Percentiles rank a stretch among this genome's conserved stretches.
Conservation (phyloP, 2,113 vertebrate genomes). For the Neolamprologus devosi region DNA sequence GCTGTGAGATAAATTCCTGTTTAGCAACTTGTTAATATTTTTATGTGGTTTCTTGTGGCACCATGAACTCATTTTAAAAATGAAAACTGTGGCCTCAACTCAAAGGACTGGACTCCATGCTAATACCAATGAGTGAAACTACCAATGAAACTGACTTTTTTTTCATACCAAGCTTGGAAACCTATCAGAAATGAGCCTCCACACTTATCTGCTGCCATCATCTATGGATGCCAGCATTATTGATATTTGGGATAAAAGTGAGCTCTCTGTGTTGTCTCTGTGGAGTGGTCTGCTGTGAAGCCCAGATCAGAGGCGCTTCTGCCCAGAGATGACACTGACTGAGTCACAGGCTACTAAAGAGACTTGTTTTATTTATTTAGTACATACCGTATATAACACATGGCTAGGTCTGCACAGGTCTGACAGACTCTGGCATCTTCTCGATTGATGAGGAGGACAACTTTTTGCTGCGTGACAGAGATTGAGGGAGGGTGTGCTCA, state of each 20-base stretch:
- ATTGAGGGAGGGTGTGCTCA: background rate
- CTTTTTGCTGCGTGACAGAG: background rate
- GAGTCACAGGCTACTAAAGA: background rate
- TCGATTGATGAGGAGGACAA: conserved; percentile 1
- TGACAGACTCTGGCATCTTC: background rate
- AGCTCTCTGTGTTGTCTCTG: conserved; percentile 13
- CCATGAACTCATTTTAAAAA: background rate
- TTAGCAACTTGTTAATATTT: background rate
- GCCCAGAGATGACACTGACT: background rate
- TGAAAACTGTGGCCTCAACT: background rate
- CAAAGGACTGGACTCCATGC: background rate
- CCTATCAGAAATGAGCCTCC: background rate
- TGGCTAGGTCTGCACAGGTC: background rate
- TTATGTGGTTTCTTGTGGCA: background rate
- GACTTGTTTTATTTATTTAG: background rate
- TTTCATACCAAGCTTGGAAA: background rate
- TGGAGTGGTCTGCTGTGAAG: conserved; percentile 27
- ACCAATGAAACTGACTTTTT: background rate
- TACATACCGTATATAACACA: background rate
- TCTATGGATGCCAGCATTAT: conserved; percentile 8
- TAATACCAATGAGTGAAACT: background rate
- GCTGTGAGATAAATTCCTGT: background rate
- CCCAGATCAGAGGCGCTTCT: conserved; percentile 23
- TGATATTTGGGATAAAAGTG: conserved; percentile 44
- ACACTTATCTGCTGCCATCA: conserved; percentile 19